Base-by-base conservation (phyloP, 2,113 vertebrate species). In the Spheniscus mendiculus region DNA sequence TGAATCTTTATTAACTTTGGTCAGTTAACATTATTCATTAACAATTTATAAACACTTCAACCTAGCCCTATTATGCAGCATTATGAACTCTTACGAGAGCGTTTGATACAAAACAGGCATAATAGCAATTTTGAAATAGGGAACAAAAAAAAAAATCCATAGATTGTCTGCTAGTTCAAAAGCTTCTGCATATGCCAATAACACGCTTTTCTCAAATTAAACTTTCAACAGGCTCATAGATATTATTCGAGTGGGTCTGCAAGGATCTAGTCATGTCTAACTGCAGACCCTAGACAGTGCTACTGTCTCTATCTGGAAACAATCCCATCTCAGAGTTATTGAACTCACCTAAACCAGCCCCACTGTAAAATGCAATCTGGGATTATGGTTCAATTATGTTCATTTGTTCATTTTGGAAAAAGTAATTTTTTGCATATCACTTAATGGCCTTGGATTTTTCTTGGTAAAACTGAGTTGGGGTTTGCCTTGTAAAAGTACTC, bases 121-220 rank as follows among this genome's bases (percentile, higher is more conserved):
- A 47, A 86, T 59, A 88, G 80, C 36, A 90, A 49, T 86, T 94
- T 52, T 87, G 59, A 90, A 90, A 92, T 18, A 76, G 52, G 22
- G 29, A 34, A 47, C 4, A 70, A 67, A 55, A 62, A 58, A 55
- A 55, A 80, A 25, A 70, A 63, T 82, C 58, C 45, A 71, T 73
- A 88, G 81, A 71, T 74, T 71, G 40, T 81, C 70, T 88, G 34
- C 56, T 49, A 63, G 50, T 70, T 70, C 27, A 79, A 87, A 95
- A 76, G 47, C 91, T 84, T 87, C 72, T 92, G 72, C 49, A 69
- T 73, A 74, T 49, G 90, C 74, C 87, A 97, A 27, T 93, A 96
- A 83, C 9, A n/a, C 42, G 76, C 86, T 96, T 96, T 81, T 89
- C 89, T 91, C 87, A 91, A 97, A 97, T 97, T 97, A 98, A 97